phyloP scores from a whole-genome alignment of 2,888 invertebrate species.

The Hypsopygia costalis region DNA sequence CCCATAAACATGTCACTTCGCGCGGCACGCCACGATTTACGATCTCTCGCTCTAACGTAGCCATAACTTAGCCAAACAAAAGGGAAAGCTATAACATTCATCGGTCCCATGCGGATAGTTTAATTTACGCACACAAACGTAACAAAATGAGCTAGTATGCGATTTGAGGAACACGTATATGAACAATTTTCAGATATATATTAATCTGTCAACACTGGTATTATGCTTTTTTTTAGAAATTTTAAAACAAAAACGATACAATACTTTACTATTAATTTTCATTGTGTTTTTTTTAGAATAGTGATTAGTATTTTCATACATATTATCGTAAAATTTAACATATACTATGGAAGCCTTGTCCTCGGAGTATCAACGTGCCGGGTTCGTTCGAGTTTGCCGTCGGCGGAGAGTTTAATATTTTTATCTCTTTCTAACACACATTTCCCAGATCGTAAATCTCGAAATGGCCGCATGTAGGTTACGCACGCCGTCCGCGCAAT shows the following conservation, averaged over 20 bases:
- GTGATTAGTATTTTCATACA: not conserved
- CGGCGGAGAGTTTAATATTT: conserved; percentile 73
- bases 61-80: conserved; percentile 77
- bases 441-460: conserved; percentile 82
- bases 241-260: not conserved
- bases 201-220: conserved; percentile 1
- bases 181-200: conserved; percentile 37
- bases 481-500: conserved; percentile 78
- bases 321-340: conserved; percentile 31
- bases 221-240: not conserved
- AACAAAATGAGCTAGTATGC: conserved; percentile 74
- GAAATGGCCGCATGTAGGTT: conserved; percentile 82
- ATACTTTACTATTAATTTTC: not conserved
- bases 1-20: conserved; percentile 80
- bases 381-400: conserved; percentile 62
- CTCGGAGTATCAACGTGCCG: conserved; percentile 60
- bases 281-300: not conserved
- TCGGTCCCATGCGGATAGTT: conserved; percentile 79
- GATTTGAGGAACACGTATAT: conserved; percentile 46
- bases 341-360: conserved; percentile 60
- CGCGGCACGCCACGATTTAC: conserved; percentile 71
- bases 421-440: conserved; percentile 78
- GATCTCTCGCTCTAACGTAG: conserved; percentile 77
- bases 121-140: conserved; percentile 76
- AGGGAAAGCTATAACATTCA: conserved; percentile 80